These are phyloP conservation scores for Siniperca knerii DNA, from an alignment of 2,113 vertebrate genomes.

Conservation along the genomic window DNA sequence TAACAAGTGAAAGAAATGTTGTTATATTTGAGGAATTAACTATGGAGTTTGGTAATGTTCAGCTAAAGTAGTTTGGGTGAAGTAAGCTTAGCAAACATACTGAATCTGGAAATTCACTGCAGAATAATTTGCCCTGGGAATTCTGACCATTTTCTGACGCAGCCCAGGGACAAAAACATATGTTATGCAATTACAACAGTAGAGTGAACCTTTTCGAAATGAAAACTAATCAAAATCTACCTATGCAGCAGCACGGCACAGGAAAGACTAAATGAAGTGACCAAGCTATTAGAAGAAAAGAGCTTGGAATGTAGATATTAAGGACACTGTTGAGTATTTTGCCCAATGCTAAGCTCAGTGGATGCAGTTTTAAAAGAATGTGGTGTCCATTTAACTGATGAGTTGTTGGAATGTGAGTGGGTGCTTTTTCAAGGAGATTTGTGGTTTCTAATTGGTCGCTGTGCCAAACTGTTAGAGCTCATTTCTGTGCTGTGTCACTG, in stretches of 20 bases:
- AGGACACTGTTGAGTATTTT: constrained; percentile 8
- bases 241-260: background rate
- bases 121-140: constrained; percentile 7
- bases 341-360: background rate
- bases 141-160: constrained; percentile 1
- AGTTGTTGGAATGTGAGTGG: background rate
- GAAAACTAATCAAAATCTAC: background rate
- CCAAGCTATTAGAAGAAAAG: background rate
- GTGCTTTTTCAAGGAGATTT: constrained; percentile 1
- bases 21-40: background rate
- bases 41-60: background rate
- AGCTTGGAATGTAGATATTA: background rate
- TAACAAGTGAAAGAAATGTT: background rate
- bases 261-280: background rate
- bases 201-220: background rate
- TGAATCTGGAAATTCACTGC: background rate
- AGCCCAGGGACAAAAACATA: background rate
- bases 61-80: background rate
- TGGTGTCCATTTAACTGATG: constrained; percentile 13
- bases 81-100: background rate
- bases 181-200: background rate
- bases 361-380: background rate
- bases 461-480: background rate
- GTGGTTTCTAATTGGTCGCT: background rate
- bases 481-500: constrained; percentile 8